phyloP scores from a whole-genome alignment of 2,888 invertebrate genomes.

The Itoplectis maculator region DNA sequence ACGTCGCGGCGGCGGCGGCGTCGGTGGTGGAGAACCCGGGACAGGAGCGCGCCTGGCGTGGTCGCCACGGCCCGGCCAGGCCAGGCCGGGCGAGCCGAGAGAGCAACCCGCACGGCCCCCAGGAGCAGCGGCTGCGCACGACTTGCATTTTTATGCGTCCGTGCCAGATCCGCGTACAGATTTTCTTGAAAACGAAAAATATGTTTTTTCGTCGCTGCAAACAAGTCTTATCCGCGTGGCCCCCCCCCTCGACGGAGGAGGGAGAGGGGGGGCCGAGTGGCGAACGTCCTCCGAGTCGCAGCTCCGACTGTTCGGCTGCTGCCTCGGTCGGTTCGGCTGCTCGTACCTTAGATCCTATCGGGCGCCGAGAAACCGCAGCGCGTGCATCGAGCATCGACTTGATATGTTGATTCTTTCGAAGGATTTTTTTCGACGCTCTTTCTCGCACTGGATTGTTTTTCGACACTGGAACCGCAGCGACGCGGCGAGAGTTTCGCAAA shows the following conservation, averaged over 20 bases:
- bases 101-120: too few species aligned
- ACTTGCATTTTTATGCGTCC: conserved; percentile 83
- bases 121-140: conserved; percentile 79
- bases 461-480: too few species aligned
- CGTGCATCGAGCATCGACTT: conserved; percentile 28
- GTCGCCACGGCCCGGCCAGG: conserved; percentile 38
- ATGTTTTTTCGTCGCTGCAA: conserved; percentile 74
- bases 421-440: conserved; percentile 4
- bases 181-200: conserved; percentile 80
- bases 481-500: too few species aligned
- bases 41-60: conserved; percentile 39
- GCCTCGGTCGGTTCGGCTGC: conserved; percentile 61
- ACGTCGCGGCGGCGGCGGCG: conserved; percentile 74
- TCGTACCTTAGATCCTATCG: conserved; percentile 63
- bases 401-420: conserved; percentile 18
- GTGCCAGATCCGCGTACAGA: conserved; percentile 81
- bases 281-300: too few species aligned
- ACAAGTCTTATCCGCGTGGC: conserved; percentile 69
- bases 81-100: conserved; percentile 41
- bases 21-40: conserved; percentile 59
- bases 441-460: background rate
- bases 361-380: conserved; percentile 26
- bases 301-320: background rate
- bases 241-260: too few species aligned
- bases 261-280: background rate